Evolutionary conservation across 2,797 vertebrate genomes (phyloP).

Genomic region (Psittacula derbiana): DNA sequence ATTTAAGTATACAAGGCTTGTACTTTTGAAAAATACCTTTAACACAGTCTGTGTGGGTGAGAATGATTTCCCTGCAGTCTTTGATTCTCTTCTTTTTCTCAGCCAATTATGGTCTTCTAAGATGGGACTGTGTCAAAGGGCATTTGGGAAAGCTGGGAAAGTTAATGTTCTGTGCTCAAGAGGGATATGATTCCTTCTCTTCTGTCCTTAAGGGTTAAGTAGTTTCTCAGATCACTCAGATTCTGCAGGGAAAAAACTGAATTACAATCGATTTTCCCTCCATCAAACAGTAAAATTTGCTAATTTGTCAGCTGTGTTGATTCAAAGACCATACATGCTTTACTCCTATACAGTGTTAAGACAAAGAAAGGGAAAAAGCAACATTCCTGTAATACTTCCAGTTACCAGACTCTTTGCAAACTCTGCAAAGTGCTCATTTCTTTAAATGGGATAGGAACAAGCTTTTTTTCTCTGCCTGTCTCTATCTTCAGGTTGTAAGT

Average conservation of each 20-base stretch:
- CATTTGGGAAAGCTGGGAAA: background rate
- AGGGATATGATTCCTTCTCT: background rate
- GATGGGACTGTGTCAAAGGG: background rate
- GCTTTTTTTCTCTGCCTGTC: background rate
- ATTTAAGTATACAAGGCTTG: background rate
- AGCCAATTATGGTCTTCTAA: background rate
- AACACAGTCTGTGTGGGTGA: conserved; percentile 18
- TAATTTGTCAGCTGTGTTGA: background rate
- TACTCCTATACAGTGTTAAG: background rate
- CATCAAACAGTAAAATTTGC: background rate
- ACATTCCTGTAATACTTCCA: background rate
- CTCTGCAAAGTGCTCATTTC: background rate
- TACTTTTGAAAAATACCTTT: conserved; percentile 36
- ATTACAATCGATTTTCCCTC: background rate
- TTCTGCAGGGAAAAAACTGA: background rate
- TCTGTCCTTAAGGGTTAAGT: background rate
- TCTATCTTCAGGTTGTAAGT: background rate
- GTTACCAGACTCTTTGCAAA: background rate
- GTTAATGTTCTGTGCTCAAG: background rate
- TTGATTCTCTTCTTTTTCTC: conserved; percentile 1
- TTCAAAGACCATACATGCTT: background rate
- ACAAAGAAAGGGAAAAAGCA: background rate
- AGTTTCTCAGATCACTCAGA: background rate
- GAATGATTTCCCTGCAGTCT: background rate
- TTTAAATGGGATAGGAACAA: background rate